phyloP scores from a whole-genome alignment of 2,113 vertebrate species.

The Seriola rivoliana region DNA sequence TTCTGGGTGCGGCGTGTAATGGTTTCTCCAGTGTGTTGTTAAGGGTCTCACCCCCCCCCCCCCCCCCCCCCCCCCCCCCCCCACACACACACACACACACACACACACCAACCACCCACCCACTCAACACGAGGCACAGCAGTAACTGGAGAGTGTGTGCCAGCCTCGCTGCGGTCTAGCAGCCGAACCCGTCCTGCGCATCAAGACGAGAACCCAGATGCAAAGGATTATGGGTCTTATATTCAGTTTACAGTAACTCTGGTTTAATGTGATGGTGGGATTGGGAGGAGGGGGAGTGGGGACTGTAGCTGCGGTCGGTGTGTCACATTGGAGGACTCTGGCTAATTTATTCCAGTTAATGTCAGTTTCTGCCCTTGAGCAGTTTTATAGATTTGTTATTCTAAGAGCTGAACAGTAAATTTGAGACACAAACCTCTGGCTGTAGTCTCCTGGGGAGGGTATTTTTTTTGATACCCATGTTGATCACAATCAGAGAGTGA shows the following conservation, averaged over 20 bases:
- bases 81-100: not conserved
- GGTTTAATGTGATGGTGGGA: slow-evolving; percentile 64
- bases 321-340: slow-evolving; percentile 56
- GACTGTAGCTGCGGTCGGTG: slow-evolving; percentile 63
- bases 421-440: slow-evolving; percentile 7
- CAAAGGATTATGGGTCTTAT: slow-evolving; percentile 78
- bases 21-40: slow-evolving; percentile 56
- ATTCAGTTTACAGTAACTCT: slow-evolving; percentile 75
- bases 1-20: slow-evolving; percentile 64
- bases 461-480: not conserved
- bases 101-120: not conserved
- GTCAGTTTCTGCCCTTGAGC: slow-evolving; percentile 50
- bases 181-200: slow-evolving; percentile 22
- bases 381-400: slow-evolving; percentile 65
- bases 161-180: slow-evolving; percentile 59
- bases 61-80: not conserved
- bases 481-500: slow-evolving; percentile 48
- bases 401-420: slow-evolving; percentile 46
- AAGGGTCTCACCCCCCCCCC: slow-evolving; percentile 40
- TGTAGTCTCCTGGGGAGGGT: not conserved
- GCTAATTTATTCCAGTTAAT: slow-evolving; percentile 61
- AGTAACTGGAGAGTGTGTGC: slow-evolving; percentile 51
- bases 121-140: slow-evolving; percentile 49
- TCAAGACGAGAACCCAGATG: slow-evolving; percentile 75
- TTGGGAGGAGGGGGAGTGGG: not conserved